Conservation (phyloP, 2,888 invertebrate genomes). For the Allolobophora icterica region DNA sequence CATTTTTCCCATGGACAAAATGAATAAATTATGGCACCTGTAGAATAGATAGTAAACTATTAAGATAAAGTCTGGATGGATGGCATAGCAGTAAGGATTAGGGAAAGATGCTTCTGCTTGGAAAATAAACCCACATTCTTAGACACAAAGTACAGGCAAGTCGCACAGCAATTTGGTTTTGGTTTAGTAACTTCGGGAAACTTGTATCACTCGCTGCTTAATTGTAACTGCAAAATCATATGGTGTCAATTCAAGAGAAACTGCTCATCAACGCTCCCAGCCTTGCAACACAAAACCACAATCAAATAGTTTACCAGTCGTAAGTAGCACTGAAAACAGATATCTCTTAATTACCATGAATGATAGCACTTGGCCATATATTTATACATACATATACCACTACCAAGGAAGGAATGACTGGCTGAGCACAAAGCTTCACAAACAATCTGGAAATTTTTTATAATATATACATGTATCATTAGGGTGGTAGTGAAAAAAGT, state of each 20-base stretch:
- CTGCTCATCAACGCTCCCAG: not conserved
- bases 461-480: no score
- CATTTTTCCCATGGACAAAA: not conserved
- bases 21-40: not conserved
- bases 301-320: not conserved
- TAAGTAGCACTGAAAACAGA: not conserved
- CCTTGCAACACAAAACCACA: not conserved
- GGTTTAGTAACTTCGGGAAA: not conserved
- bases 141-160: not conserved
- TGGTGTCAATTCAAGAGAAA: not conserved
- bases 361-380: no score
- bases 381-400: no score
- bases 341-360: no score
- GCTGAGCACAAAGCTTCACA: no score
- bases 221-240: not conserved
- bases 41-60: not conserved
- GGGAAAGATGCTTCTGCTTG: not conserved
- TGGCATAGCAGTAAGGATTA: not conserved
- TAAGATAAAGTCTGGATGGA: not conserved
- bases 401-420: no score
- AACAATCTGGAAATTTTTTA: no score
- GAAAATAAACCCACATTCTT: not conserved
- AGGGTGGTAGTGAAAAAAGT: no score
- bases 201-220: not conserved
- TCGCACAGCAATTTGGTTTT: no score